Percentiles rank a stretch among this genome's conserved stretches.
These are phyloP conservation scores for Agelastica alni DNA, from an alignment of 2,888 invertebrate genomes.

Conservation along the genomic window DNA sequence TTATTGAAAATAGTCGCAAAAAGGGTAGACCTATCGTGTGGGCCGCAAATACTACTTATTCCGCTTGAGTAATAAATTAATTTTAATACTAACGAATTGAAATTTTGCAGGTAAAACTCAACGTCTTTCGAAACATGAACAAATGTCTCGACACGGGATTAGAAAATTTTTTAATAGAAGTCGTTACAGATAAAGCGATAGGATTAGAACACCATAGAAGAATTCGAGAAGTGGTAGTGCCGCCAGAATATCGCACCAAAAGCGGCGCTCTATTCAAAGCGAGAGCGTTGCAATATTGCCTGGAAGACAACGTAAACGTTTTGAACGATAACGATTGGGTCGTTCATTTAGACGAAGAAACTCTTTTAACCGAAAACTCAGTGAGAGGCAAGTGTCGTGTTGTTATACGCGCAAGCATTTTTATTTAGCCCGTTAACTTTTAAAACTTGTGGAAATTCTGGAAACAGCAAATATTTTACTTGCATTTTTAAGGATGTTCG, in stretches of 20 bases:
- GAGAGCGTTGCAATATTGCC: constrained; percentile 91
- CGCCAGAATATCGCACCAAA: constrained; percentile 82
- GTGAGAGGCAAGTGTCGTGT: constrained; percentile 72
- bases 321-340: constrained; percentile 92
- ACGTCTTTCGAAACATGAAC: constrained; percentile 85
- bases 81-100: too few relatives aligned
- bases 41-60: too few relatives aligned
- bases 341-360: constrained; percentile 97
- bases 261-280: constrained; percentile 79
- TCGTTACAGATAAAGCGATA: constrained; percentile 89
- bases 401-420: too few relatives aligned
- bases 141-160: constrained; percentile 87
- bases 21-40: too few relatives aligned
- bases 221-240: constrained; percentile 87
- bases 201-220: constrained; percentile 77
- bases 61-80: too few relatives aligned
- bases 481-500: too few relatives aligned
- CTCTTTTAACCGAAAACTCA: constrained; percentile 89
- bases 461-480: too few relatives aligned
- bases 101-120: constrained; percentile 62
- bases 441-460: too few relatives aligned
- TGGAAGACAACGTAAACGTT: constrained; percentile 86
- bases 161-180: constrained; percentile 95
- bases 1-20: too few relatives aligned
- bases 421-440: too few relatives aligned